Conservation (phyloP, 2,888 invertebrate genomes). For the Phania funesta region DNA sequence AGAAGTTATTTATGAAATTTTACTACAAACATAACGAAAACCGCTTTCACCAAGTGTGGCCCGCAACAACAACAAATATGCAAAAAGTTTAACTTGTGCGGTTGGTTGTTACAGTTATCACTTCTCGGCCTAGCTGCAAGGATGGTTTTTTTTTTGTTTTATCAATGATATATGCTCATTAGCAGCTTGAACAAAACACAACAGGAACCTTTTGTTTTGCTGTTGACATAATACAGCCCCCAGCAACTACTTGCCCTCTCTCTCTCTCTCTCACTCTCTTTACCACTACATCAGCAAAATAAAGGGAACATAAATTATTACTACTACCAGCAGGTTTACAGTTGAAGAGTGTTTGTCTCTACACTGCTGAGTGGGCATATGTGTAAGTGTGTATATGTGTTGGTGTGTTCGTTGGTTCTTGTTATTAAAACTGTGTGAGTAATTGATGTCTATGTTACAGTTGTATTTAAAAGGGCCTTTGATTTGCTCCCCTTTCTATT, state of each 20-base stretch:
- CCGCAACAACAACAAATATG: background rate
- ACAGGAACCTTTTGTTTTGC: slow-evolving; percentile 50
- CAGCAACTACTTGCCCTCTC: background rate
- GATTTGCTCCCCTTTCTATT: slow-evolving; percentile 18
- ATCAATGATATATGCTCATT: slow-evolving; percentile 66
- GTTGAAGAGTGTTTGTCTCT: background rate
- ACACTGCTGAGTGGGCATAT: background rate
- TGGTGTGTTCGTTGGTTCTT: background rate
- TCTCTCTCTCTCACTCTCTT: background rate
- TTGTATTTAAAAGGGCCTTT: slow-evolving; percentile 24
- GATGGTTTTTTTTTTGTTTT: slow-evolving; percentile 36
- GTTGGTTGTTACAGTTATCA: slow-evolving; percentile 39
- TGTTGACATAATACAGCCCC: slow-evolving; percentile 45
- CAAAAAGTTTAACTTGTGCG: slow-evolving; percentile 45
- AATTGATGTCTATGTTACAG: slow-evolving; percentile 64
- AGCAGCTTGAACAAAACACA: slow-evolving; percentile 52
- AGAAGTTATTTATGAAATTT: slow-evolving; percentile 35
- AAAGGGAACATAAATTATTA: slow-evolving; percentile 47
- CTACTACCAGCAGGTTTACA: slow-evolving; percentile 35
- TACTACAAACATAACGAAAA: slow-evolving; percentile 3
- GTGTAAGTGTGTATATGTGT: background rate
- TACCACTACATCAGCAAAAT: background rate
- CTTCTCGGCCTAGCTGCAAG: background rate
- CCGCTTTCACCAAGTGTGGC: slow-evolving; percentile 31
- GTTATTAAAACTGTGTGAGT: slow-evolving; percentile 25